Evolutionary conservation across 2,888 invertebrate genomes (phyloP), one percentile per base, ranked within the genome.

Genomic region (Synanthedon formicaeformis): DNA sequence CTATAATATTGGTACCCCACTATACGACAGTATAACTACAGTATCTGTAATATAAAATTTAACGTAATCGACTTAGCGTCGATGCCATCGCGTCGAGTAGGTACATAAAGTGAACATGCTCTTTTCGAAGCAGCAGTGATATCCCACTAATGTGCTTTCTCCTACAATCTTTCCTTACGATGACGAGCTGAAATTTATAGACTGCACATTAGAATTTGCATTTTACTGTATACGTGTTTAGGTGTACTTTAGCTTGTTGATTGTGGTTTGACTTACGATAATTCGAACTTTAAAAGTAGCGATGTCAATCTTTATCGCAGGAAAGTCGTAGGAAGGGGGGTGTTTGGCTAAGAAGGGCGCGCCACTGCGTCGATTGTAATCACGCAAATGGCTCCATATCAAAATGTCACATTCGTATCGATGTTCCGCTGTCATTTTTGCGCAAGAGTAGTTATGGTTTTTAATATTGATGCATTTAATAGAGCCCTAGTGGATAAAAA

Each of bases 231-330:
- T 56, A 52, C 45, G 56, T 51, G 57, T 64, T 78, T 71, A 59
- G 69, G 80, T 67, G 56, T 60, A 64, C 55, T 73, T 77, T 79
- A 53, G 66, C 60, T 62, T 76, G 71, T 60, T 57, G 54, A 41
- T 48, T 55, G 41, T 41, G 51, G 58, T 58, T 66, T 64, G 75
- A 78, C 75, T 78, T 84, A 81, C 71, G 82, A 78, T 83, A 81
- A 81, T 81, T 81, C 66, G 73, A 73, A 78, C 76, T 72, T 80
- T 78, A 78, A 78, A 75, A 73, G 76, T 71, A 59, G 64, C 71
- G 78, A 84, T 83, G 84, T 84, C 86, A 85, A 86, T 86, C 85
- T 86, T 85, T 87, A 85, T 82, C 81, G 85, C 75, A 78, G 80
- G 85, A 81, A 85, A 84, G 81, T 81, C 75, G 76, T 75, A 73